Percentiles rank a stretch among this genome's conserved stretches.
Conservation (phyloP, 2,797 vertebrate genomes). For the Erethizon dorsatum region DNA sequence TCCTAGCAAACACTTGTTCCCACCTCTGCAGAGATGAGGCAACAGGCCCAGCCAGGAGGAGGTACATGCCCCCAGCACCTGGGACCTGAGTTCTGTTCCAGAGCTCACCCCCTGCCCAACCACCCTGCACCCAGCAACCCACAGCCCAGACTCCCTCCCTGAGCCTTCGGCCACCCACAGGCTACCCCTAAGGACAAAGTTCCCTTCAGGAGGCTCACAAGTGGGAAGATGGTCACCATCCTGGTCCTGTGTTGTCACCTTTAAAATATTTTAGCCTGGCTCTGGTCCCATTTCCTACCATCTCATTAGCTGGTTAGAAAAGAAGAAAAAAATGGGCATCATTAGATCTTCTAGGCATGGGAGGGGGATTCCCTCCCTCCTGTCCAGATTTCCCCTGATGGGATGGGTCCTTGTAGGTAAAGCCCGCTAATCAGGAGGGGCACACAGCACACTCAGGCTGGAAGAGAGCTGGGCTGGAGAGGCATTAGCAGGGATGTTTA, state of each 20-base stretch:
- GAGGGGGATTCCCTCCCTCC: neutral
- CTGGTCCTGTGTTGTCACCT: neutral
- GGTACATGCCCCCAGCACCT: neutral
- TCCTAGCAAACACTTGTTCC: neutral
- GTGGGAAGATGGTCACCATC: neutral
- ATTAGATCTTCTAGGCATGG: neutral
- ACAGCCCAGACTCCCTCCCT: neutral
- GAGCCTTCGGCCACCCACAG: neutral
- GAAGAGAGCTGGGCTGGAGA: constrained; percentile 51
- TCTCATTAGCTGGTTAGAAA: neutral
- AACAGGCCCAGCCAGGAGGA: neutral
- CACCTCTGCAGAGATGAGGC: neutral
- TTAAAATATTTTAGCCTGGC: neutral
- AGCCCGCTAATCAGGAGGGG: neutral
- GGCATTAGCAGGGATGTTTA: constrained; percentile 73
- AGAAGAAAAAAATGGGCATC: neutral
- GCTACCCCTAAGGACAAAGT: neutral
- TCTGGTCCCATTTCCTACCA: neutral
- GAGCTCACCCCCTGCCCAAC: neutral
- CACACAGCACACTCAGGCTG: neutral
- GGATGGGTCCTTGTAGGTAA: neutral
- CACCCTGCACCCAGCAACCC: neutral
- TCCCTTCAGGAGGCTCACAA: neutral
- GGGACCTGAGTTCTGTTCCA: neutral
- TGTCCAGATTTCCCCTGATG: neutral